A percentile compares a stretch with the other conserved stretches of the same genome.
Conservation (phyloP, 30 jellyfish, hydroid and myxozoan genomes). For the Aurelia sp. region DNA sequence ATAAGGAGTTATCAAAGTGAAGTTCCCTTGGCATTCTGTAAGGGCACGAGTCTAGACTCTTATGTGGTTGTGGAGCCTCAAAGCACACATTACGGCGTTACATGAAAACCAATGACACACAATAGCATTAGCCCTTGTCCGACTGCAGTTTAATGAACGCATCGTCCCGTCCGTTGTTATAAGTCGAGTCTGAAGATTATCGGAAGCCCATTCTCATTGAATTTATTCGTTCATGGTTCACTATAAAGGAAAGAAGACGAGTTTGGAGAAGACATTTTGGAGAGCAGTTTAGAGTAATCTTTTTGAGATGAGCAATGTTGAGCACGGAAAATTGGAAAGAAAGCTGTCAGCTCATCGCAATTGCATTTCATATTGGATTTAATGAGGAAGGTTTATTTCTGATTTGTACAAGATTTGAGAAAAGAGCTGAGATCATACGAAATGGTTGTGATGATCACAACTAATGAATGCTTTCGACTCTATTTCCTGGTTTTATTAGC, state of each 20-base stretch:
- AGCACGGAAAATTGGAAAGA: conserved; percentile 16
- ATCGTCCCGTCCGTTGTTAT: too few relatives aligned
- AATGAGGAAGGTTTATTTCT: conserved; percentile 7
- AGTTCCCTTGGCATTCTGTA: conserved; percentile 14
- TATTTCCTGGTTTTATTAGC: conserved; percentile 42
- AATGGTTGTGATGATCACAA: conserved; percentile 53
- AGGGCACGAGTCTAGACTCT: conserved; percentile 56
- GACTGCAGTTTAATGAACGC: too few relatives aligned
- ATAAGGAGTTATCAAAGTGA: background rate
- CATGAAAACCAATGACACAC: too few relatives aligned
- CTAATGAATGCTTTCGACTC: conserved; percentile 19
- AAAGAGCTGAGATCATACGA: conserved; percentile 25
- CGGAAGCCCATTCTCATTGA: too few relatives aligned
- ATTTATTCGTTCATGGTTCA: too few relatives aligned
- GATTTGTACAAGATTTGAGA: background rate
- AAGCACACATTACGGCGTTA: conserved; percentile 35
- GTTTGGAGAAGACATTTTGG: too few relatives aligned
- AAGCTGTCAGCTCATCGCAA: conserved; percentile 25
- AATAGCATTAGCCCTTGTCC: too few relatives aligned
- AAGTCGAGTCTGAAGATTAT: too few relatives aligned
- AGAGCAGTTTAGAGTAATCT: background rate
- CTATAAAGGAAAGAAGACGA: too few relatives aligned
- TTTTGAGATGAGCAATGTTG: conserved; percentile 32
- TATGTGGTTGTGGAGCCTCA: conserved; percentile 34
- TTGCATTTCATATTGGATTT: conserved; percentile 19